Base-by-base conservation (phyloP, 2,888 invertebrate species). In the Steromphala cineraria region DNA sequence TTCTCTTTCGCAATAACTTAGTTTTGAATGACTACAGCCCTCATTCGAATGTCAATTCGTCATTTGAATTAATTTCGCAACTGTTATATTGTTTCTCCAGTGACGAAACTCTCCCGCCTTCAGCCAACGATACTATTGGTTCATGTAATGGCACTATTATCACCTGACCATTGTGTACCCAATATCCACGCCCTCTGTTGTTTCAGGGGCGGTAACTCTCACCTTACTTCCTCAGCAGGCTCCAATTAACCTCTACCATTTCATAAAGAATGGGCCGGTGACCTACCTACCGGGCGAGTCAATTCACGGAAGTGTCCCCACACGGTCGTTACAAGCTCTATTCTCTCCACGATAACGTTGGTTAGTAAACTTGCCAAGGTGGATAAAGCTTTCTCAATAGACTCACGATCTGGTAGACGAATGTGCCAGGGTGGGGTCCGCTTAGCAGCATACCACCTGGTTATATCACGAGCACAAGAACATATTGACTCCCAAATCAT, bases 181-280 rank as follows among this genome's bases (percentile, higher is more conserved):
- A 46, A 46, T 46, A 10, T 10, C 28, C 62, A 24, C 62, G 13
- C 62, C 28, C 62, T 24, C 62, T 62, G 17, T 24, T 62, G 62
- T 28, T 15, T 28, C 24, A 28, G 62, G 62, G 62, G 28, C 28
- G 62, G 28, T 62, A 62, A 62, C 24, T 62, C 62, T 24, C 2
- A 62, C 62, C 24, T 62, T 24, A 13, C 62, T 1, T 62, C 62
- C 17, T 62, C 62, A 62, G 28, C 15, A 24, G 62, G 62, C 28
- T 62, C 62, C 62, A 62, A 62, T 62, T 62, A 62, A 62, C 62
- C 62, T 62, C 28, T 62, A 28, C 62, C 62, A 62, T 62, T 62
- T 62, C 15, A 62, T 62, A 8, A 21, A 21, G 62, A 62, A 62
- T 62, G 62, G 28, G 62, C 8, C 24, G 15, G 28, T 62, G 62